These are phyloP conservation scores for Araneus ventricosus DNA, from an alignment of 1,140 invertebrate species.

Conservation along the genomic window DNA sequence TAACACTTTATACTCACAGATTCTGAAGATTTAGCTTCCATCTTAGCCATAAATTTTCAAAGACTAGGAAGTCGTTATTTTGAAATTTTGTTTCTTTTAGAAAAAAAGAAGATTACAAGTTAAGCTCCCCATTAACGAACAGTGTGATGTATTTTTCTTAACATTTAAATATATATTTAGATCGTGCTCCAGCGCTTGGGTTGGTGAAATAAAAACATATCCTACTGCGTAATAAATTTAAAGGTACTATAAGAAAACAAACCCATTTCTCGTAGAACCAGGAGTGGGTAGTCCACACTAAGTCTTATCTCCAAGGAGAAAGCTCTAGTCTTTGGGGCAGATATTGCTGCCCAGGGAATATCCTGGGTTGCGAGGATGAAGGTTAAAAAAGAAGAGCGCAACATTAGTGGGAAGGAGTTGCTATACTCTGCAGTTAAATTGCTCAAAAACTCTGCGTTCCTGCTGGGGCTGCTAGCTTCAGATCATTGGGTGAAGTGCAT, in stretches of 20 bases:
- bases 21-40: no score
- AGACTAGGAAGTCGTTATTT: no score
- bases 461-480: not conserved
- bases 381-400: conserved; percentile 8
- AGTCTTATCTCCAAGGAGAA: conserved; percentile 19
- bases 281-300: conserved; percentile 32
- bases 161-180: conserved; percentile 27
- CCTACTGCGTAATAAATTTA: conserved; percentile 42
- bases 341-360: conserved; percentile 43
- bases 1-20: no score
- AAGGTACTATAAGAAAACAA: conserved; percentile 44
- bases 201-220: conserved; percentile 23
- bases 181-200: not conserved
- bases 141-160: conserved; percentile 10
- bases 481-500: conserved; percentile 9
- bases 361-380: not conserved
- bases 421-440: conserved; percentile 9
- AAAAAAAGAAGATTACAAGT: no score
- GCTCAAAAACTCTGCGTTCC: conserved; percentile 12
- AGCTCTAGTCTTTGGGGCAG: conserved; percentile 22
- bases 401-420: conserved; percentile 11
- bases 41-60: no score
- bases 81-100: no score
- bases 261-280: conserved; percentile 7
- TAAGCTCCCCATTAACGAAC: not conserved